Evolutionary conservation across 1,140 invertebrate genomes (phyloP).

Genomic region (Antheraea mylitta): DNA sequence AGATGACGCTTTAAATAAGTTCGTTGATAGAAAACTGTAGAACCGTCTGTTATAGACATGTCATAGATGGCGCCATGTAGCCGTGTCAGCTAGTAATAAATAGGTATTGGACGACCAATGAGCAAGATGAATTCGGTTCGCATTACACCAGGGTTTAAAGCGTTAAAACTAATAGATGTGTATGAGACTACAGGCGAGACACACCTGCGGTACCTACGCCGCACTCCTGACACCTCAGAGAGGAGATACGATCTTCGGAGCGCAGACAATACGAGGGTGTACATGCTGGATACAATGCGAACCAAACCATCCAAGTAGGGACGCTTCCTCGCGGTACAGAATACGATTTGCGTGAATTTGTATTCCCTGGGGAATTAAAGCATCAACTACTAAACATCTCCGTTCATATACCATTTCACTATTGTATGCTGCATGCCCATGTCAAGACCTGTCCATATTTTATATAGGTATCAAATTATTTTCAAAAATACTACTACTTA

Average conservation of each 20-base stretch:
- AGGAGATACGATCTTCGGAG: slow-evolving; percentile 38
- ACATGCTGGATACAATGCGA: slow-evolving; percentile 55
- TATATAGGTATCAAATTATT: too few species aligned
- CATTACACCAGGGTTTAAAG: slow-evolving; percentile 24
- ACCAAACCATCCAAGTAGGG: slow-evolving; percentile 53
- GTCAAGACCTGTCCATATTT: too few species aligned
- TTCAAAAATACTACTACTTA: too few species aligned
- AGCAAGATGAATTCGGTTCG: slow-evolving; percentile 42
- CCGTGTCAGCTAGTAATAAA: too few species aligned
- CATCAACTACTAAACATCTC: neutral
- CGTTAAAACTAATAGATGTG: too few species aligned
- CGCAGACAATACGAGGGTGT: slow-evolving; percentile 38
- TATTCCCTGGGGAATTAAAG: slow-evolving; percentile 47
- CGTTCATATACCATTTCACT: neutral
- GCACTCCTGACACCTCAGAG: slow-evolving; percentile 29
- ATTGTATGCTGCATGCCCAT: too few species aligned
- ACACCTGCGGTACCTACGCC: slow-evolving; percentile 48
- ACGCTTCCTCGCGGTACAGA: slow-evolving; percentile 34
- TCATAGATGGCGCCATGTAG: too few species aligned
- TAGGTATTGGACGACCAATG: neutral
- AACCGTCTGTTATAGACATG: too few species aligned
- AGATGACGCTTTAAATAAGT: too few species aligned
- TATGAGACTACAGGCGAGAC: neutral
- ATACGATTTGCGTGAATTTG: slow-evolving; percentile 64
- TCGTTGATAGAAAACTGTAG: too few species aligned